Conservation (phyloP, 1,140 invertebrate genomes). For the Neodiprion virginianus region DNA sequence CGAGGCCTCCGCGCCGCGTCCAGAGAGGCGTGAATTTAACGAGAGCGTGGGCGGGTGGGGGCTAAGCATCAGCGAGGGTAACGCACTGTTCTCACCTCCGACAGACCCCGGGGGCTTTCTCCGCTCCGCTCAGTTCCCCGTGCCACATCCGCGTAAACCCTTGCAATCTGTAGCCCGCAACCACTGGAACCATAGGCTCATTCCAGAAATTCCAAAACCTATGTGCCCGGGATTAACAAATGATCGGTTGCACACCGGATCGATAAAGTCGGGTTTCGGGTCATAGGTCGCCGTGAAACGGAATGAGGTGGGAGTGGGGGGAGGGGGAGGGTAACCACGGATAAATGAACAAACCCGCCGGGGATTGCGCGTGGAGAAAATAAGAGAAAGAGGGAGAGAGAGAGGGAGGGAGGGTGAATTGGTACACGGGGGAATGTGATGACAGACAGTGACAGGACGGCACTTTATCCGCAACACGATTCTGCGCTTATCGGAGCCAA, state of each 20-base stretch:
- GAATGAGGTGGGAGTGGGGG: too few species aligned
- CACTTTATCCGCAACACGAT: slow-evolving; percentile 59
- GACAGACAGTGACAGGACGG: slow-evolving; percentile 55
- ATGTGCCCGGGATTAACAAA: background rate
- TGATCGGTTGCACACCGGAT: background rate
- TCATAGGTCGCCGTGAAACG: too few species aligned
- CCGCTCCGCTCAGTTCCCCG: slow-evolving; percentile 23
- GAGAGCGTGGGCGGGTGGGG: slow-evolving; percentile 30
- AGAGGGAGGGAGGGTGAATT: slow-evolving; percentile 15
- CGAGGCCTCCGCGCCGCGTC: slow-evolving; percentile 8
- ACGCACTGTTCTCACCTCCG: slow-evolving; percentile 50
- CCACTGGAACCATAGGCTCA: background rate
- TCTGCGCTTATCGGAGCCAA: slow-evolving; percentile 58
- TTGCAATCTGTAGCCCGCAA: background rate
- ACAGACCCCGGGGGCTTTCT: slow-evolving; percentile 44
- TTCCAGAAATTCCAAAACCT: background rate
- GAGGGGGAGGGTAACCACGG: too few species aligned
- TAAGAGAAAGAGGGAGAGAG: background rate
- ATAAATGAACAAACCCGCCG: background rate
- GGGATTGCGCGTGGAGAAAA: background rate
- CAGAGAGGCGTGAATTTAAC: slow-evolving; percentile 41
- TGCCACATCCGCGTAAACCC: background rate
- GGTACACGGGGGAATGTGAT: slow-evolving; percentile 24
- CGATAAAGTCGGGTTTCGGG: too few species aligned
- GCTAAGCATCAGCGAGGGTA: slow-evolving; percentile 38